phyloP scores from a whole-genome alignment of 1,140 invertebrate species.

The Wasmannia auropunctata region DNA sequence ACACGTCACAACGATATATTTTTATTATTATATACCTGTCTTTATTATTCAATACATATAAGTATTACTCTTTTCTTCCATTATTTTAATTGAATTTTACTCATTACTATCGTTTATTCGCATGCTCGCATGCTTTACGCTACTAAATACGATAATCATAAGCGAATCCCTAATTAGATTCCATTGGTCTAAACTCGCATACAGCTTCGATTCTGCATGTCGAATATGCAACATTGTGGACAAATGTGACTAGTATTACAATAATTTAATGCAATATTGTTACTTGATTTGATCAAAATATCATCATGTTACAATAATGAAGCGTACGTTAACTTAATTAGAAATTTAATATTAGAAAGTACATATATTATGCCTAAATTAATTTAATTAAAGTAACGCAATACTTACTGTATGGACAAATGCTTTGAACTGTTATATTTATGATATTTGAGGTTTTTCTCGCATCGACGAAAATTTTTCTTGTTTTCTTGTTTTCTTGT shows the following conservation, averaged over 20 bases:
- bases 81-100: background rate
- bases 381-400: background rate
- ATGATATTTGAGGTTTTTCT: background rate
- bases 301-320: background rate
- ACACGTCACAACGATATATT: background rate
- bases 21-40: background rate
- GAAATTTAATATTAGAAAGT: background rate
- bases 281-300: background rate
- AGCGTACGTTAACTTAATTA: background rate
- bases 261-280: conserved; percentile 3
- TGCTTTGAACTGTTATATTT: background rate
- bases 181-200: background rate
- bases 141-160: conserved; percentile 6
- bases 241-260: background rate
- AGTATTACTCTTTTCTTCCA: background rate
- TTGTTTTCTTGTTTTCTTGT: background rate
- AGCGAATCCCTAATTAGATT: conserved; percentile 36
- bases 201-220: conserved; percentile 24
- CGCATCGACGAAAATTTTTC: background rate
- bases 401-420: background rate
- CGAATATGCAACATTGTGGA: background rate
- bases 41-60: background rate
- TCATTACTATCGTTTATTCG: conserved; percentile 6
- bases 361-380: background rate
- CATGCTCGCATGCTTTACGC: conserved; percentile 28